Conservation (phyloP, 2,113 vertebrate genomes). For the Calcarius ornatus region DNA sequence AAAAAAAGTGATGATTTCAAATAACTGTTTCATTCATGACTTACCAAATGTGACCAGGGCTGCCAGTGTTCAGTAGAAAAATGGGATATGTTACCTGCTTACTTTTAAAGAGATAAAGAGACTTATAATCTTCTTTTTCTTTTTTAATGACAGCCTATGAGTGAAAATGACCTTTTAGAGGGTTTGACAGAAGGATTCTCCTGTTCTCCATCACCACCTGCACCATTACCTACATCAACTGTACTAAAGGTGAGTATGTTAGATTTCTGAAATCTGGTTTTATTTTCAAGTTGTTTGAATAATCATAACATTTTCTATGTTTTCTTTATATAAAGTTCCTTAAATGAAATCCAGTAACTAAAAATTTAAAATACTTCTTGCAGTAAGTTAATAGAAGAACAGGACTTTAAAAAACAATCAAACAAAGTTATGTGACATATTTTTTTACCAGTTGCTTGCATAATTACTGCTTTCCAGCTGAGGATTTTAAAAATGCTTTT, state of each 20-base stretch:
- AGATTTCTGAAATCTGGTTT: neutral
- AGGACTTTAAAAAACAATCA: neutral
- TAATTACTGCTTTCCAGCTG: neutral
- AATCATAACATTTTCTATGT: neutral
- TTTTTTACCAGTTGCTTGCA: neutral
- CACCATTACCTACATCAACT: neutral
- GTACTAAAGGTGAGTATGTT: conserved; percentile 12
- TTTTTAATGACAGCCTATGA: conserved; percentile 62
- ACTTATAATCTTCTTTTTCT: neutral
- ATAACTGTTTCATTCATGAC: neutral
- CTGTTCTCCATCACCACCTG: neutral
- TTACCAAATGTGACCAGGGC: neutral
- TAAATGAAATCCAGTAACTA: neutral
- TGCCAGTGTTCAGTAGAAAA: neutral
- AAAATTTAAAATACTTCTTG: neutral
- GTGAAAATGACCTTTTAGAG: conserved; percentile 67
- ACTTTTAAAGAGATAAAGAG: neutral
- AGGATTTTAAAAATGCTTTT: neutral
- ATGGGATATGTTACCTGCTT: neutral
- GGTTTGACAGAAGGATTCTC: conserved; percentile 72
- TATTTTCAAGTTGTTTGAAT: neutral
- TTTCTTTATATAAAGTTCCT: neutral
- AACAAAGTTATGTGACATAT: neutral
- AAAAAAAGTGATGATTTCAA: neutral
- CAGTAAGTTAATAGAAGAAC: neutral